A percentile compares a stretch with the other conserved stretches of the same genome.
These are phyloP conservation scores for Andrena minutula DNA, from an alignment of 2,888 invertebrate species.

Conservation along the genomic window DNA sequence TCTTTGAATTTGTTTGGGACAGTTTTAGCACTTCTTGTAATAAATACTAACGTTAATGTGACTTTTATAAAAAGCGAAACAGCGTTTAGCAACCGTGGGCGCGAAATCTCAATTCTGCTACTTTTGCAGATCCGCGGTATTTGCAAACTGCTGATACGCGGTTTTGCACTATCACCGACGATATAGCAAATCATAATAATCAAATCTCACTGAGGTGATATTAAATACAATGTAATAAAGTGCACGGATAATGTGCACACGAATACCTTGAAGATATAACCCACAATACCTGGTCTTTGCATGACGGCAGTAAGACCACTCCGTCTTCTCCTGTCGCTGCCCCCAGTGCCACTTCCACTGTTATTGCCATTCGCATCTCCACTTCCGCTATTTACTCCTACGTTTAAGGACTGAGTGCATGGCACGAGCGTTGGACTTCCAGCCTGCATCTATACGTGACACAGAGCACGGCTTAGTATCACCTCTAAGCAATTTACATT, in stretches of 20 bases:
- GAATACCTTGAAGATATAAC: constrained; percentile 45
- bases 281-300: constrained; percentile 91
- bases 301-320: constrained; percentile 95
- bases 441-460: constrained; percentile 74
- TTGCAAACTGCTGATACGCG: too few relatives aligned
- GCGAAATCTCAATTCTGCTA: too few relatives aligned
- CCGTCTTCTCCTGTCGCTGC: constrained; percentile 90
- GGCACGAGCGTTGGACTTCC: constrained; percentile 84
- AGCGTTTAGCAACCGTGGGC: too few relatives aligned
- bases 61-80: too few relatives aligned
- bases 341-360: constrained; percentile 83
- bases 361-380: constrained; percentile 81
- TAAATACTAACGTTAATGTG: too few relatives aligned
- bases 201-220: constrained; percentile 31
- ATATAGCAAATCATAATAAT: constrained; percentile 50
- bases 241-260: constrained; percentile 45
- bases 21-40: too few relatives aligned
- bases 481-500: background rate
- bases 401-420: constrained; percentile 83
- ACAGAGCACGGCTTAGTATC: background rate
- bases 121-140: too few relatives aligned
- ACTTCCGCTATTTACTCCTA: constrained; percentile 75
- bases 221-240: constrained; percentile 40
- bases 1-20: too few relatives aligned
- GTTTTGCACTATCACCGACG: too few relatives aligned